Evolutionary conservation across 2,888 invertebrate genomes (phyloP).

Genomic region (Ennomos quercinarius): DNA sequence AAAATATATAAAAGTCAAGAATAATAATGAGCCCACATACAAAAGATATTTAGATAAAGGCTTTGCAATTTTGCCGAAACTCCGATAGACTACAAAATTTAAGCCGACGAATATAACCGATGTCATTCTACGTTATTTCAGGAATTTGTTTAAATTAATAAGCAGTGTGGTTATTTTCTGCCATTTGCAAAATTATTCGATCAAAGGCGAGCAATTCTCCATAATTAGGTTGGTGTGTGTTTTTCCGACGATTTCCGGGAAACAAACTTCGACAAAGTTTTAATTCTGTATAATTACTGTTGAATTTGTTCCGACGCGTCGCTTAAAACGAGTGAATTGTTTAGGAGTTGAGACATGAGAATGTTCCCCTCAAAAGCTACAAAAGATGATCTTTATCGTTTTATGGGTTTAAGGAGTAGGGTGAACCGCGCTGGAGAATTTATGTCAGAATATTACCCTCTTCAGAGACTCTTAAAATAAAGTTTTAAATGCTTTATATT

Average conservation of each 20-base stretch:
- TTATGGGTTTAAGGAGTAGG: constrained; percentile 67
- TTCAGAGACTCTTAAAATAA: constrained; percentile 67
- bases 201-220: constrained; percentile 22
- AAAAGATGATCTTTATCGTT: constrained; percentile 77
- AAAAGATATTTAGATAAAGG: constrained; percentile 37
- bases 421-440: constrained; percentile 63
- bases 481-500: constrained; percentile 73
- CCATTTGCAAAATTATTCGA: constrained; percentile 25
- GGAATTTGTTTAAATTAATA: constrained; percentile 34
- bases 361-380: constrained; percentile 58
- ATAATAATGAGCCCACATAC: constrained; percentile 39
- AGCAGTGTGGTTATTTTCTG: constrained; percentile 25
- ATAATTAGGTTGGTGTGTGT: constrained; percentile 13
- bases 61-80: constrained; percentile 37
- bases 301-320: constrained; percentile 49
- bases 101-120: constrained; percentile 34
- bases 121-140: constrained; percentile 31
- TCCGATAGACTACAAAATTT: constrained; percentile 33
- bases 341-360: constrained; percentile 47
- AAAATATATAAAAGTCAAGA: constrained; percentile 41
- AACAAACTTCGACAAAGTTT: constrained; percentile 49
- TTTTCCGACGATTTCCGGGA: constrained; percentile 34
- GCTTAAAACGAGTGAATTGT: constrained; percentile 53
- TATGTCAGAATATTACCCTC: constrained; percentile 68
- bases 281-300: constrained; percentile 54